Base-by-base conservation (phyloP, 1,140 invertebrate genomes). In the Drosophila paulistorum region DNA sequence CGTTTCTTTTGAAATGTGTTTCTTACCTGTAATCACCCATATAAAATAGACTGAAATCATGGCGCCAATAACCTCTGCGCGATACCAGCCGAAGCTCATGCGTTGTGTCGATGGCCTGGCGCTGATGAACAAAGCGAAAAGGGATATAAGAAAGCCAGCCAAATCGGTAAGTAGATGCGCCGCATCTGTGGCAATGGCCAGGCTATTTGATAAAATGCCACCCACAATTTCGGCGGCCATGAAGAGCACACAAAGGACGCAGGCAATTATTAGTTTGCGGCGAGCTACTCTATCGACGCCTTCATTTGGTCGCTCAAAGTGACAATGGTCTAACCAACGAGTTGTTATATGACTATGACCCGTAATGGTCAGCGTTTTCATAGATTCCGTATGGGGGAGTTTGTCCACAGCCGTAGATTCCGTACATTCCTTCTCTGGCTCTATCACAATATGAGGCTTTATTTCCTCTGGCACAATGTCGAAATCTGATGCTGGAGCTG, bases 161-260 rank as follows among this genome's bases (percentile, higher is more conserved):
- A 96, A 95, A 92, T 97, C 96, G 37, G 95, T 96, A 30, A 97
- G 92, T 81, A 97, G 93, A 93, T 97, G 96, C 5, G 96, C 96
- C 11, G 96, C 96, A 92, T 97, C 96, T 4, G 95, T 95, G 94
- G 96, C 95, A 71, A 97, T 95, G 5, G 96, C 96, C 66, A 97
- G 92, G 91, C 96, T 97, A 69, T 95, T 95, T 1, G 96, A 96
- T 17, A 97, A 78, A 74, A 96, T 94, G 0, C 96, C 96, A 57
- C 96, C 96, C 7, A 95, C 85, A 57, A 95, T 79, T 91, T 95
- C 95, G 57, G 93, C 92, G 37, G 95, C 93, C 94, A 95, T 95
- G 67, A 95, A 95, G 11, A 93, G 69, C 4, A 93, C 91, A 66
- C 94, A 95, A 45, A 95, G 90, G 14, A 93, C 69, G 0, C 94